Conservation (phyloP, 2,113 vertebrate species). For the Oceanites oceanicus region DNA sequence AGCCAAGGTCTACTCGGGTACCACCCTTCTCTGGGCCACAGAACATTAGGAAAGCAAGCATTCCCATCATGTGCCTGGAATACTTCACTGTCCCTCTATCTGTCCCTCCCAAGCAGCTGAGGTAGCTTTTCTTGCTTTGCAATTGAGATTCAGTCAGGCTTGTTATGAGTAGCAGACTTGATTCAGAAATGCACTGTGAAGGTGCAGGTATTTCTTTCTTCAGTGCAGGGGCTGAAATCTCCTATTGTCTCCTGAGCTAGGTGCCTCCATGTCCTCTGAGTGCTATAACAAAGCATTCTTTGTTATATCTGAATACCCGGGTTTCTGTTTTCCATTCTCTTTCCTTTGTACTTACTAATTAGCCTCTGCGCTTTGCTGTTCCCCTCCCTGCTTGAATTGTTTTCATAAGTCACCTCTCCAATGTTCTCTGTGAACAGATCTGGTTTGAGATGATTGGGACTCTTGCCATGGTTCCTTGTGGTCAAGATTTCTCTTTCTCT, state of each 20-base stretch:
- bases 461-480: background rate
- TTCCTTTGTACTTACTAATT: background rate
- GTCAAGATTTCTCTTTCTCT: background rate
- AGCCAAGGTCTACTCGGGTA: background rate
- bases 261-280: background rate
- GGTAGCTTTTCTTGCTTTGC: background rate
- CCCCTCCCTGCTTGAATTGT: background rate
- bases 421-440: background rate
- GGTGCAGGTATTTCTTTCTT: background rate
- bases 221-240: background rate
- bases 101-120: background rate
- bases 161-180: background rate
- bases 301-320: background rate
- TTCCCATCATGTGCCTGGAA: background rate
- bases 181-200: background rate
- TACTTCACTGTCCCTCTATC: background rate
- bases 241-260: background rate
- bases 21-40: background rate
- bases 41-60: background rate
- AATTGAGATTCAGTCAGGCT: background rate
- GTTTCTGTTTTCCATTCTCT: background rate
- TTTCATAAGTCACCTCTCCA: background rate
- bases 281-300: background rate
- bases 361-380: background rate
- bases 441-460: background rate